Percentiles rank a stretch among this genome's conserved stretches.
These are phyloP conservation scores for Acanthochromis polyacanthus DNA, from an alignment of 2,113 vertebrate species.

Conservation along the genomic window DNA sequence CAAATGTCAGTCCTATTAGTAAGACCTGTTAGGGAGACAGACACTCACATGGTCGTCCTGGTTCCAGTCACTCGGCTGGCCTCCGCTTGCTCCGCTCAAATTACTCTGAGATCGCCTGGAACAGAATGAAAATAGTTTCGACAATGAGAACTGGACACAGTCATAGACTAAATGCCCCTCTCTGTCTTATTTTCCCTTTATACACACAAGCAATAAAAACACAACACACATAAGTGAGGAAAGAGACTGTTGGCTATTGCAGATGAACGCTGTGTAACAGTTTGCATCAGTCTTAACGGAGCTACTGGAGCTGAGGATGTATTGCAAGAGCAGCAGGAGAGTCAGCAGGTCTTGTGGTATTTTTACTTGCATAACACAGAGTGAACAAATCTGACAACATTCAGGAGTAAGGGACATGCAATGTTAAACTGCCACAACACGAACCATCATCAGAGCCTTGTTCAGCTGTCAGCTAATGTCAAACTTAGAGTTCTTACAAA, in stretches of 20 bases:
- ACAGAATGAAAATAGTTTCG: conserved; percentile 40
- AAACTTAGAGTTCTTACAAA: conserved; percentile 19
- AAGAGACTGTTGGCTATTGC: conserved; percentile 2
- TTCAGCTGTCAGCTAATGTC: conserved; percentile 7
- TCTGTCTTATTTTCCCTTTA: background rate
- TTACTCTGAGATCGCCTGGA: conserved; percentile 91
- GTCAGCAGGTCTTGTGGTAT: conserved; percentile 4
- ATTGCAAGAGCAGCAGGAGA: conserved; percentile 14
- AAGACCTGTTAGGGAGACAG: conserved; percentile 15
- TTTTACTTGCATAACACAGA: conserved; percentile 28
- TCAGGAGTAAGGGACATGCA: background rate
- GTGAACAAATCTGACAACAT: background rate
- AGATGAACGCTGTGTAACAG: conserved; percentile 34
- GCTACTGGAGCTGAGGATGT: conserved; percentile 9
- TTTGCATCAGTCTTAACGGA: conserved; percentile 2
- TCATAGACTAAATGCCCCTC: background rate
- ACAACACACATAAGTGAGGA: conserved; percentile 9
- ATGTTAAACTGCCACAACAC: conserved; percentile 1
- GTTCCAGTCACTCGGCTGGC: conserved; percentile 90
- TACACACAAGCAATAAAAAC: background rate
- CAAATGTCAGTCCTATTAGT: conserved; percentile 47
- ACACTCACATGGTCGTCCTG: conserved; percentile 90
- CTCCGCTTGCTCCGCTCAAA: conserved; percentile 89
- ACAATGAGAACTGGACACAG: conserved; percentile 9
- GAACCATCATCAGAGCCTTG: background rate